A percentile compares a stretch with the other conserved stretches of the same genome.
Evolutionary conservation across 92 coral and sea anemone genomes (phyloP).

Genomic region (Micromussa lordhowensis): DNA sequence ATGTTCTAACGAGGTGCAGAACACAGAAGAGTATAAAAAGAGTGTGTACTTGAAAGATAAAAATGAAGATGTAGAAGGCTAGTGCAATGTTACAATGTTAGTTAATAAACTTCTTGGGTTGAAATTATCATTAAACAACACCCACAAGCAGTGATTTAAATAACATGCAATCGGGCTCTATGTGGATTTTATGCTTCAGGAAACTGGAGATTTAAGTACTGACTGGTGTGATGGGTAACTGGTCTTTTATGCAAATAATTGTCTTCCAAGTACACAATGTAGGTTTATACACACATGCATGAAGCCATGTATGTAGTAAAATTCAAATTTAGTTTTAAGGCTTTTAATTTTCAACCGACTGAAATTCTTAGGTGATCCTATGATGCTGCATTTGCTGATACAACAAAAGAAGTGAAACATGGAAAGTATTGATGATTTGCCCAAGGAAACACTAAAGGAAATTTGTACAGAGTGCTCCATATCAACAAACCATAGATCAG

Average conservation of each 20-base stretch:
- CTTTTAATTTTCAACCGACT: neutral
- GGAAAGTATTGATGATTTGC: too few species aligned
- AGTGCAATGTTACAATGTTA: neutral
- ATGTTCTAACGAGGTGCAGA: neutral
- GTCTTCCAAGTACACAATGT: too few species aligned
- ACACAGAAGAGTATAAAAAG: neutral
- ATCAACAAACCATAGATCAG: neutral
- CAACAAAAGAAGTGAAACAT: neutral
- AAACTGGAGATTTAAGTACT: too few species aligned
- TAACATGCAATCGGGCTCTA: neutral
- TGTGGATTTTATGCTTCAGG: too few species aligned
- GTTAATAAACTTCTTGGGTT: neutral
- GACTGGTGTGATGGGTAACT: too few species aligned
- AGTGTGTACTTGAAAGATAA: neutral
- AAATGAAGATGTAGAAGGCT: neutral
- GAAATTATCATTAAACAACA: too few species aligned
- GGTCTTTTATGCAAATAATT: too few species aligned
- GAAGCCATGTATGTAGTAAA: neutral
- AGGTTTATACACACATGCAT: too few species aligned
- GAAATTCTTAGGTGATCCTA: constrained; percentile 4
- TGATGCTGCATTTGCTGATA: neutral
- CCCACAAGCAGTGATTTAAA: neutral
- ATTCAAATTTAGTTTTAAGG: too few species aligned
- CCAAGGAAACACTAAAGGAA: neutral
- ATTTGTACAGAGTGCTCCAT: constrained; percentile 5